Evolutionary conservation across 2,797 vertebrate species (phyloP), one percentile per base, ranked within the genome.

Genomic region (Morelia viridis): DNA sequence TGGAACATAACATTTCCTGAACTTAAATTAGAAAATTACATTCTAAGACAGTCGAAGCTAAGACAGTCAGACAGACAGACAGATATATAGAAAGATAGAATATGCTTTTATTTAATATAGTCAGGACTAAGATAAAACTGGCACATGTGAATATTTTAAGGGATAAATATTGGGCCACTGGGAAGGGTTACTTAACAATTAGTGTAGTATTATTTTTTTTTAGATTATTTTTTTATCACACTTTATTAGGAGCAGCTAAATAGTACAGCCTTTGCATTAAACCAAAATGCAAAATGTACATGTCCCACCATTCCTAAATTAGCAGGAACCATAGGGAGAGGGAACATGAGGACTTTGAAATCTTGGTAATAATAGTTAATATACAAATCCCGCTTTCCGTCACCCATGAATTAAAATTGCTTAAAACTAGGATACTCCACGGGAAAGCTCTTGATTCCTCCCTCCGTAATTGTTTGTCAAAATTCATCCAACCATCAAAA

Each of bases 391-490:
- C 22, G 22, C 19, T 4, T 0, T 85, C 46, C 92, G 2, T 3
- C 53, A 93, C 8, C 8, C 92, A 24, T 2, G 2, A 28, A 76
- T 31, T 68, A 71, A 80, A 94, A 24, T 1, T 60, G 9, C 90
- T 94, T 94, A 87, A 53, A 53, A 53, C 87, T n/a, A 31, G 60
- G 64, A n/a, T 31, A 11, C 28, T 26, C 87, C 80, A 76, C 50
- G 46, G 17, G 65, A 0, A 17, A 62, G 85, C 13, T 22, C 64
- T 85, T 80, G 57, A 93, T 95, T 93, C 85, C 46, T 87, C 26
- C 87, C 89, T 92, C 57, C 91, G 64, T 90, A 94, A 95, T 92
- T 94, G 85, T 96, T 97, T 93, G 90, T 89, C 88, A 92, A 95
- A 56, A 93, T 88, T 57, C 90, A 41, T 91, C 89, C 93, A 89